Conservation (phyloP, 2,888 invertebrate genomes). For the Monoplex corrugatus region DNA sequence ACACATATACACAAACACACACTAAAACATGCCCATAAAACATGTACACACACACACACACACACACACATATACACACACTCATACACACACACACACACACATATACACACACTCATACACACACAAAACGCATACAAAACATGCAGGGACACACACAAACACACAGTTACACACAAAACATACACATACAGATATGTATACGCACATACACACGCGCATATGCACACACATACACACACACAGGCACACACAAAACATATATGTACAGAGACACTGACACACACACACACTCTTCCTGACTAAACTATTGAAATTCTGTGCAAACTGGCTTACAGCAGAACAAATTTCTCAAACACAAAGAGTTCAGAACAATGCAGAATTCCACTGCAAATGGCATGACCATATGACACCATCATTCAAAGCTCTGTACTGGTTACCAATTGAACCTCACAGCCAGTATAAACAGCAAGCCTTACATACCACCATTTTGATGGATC, state of each 20-base stretch:
- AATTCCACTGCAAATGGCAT: no score
- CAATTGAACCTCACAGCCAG: no score
- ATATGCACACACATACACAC: neutral
- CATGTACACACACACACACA: conserved; percentile 1
- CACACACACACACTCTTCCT: neutral
- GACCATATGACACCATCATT: no score
- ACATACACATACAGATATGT: neutral
- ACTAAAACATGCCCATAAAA: neutral
- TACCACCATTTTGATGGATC: no score
- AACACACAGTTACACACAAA: neutral
- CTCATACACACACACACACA: neutral
- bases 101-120: conserved; percentile 4
- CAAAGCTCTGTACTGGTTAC: no score
- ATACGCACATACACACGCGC: neutral
- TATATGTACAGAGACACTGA: no score
- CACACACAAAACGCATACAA: neutral
- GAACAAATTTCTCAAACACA: no score
- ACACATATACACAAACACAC: neutral
- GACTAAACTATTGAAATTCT: neutral
- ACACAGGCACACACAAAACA: neutral
- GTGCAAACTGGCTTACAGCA: no score
- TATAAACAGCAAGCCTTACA: no score
- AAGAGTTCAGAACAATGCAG: neutral
- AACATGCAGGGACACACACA: neutral
- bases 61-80: neutral